These are phyloP conservation scores for Cherax destructor DNA, from an alignment of 1,140 invertebrate genomes.

Conservation along the genomic window DNA sequence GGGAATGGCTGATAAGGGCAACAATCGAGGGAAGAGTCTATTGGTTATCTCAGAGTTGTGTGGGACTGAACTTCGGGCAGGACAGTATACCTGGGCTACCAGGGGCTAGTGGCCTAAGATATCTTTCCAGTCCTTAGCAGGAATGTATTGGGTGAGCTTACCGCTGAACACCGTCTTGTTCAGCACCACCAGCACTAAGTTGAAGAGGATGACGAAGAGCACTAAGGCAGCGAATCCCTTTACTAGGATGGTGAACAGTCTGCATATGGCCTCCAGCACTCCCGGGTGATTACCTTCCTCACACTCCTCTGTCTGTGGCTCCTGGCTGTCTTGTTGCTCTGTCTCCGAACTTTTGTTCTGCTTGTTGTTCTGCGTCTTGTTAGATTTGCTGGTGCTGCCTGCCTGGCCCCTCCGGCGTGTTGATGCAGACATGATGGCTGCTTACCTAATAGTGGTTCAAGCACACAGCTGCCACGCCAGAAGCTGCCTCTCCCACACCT, in stretches of 20 bases:
- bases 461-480: not conserved
- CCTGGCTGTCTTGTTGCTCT: not conserved
- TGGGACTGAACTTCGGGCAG: too few species aligned
- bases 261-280: not conserved
- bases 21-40: too few species aligned
- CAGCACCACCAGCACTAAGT: slow-evolving; percentile 18
- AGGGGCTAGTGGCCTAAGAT: not conserved
- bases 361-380: not conserved
- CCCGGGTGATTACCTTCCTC: not conserved
- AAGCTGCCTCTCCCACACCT: too few species aligned
- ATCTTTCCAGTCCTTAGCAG: slow-evolving; percentile 16
- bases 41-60: too few species aligned
- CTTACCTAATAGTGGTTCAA: not conserved
- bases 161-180: slow-evolving; percentile 17
- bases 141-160: slow-evolving; percentile 8
- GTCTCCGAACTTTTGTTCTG: not conserved
- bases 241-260: slow-evolving; percentile 14
- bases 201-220: slow-evolving; percentile 23
- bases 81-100: not conserved
- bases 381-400: not conserved
- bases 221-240: slow-evolving; percentile 26
- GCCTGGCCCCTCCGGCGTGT: not conserved
- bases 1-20: too few species aligned
- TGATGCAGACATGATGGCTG: not conserved
- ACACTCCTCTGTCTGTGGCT: not conserved